Conservation (phyloP, 53 echinoderm and acorn worm species). For the Patiria pectinifera region DNA sequence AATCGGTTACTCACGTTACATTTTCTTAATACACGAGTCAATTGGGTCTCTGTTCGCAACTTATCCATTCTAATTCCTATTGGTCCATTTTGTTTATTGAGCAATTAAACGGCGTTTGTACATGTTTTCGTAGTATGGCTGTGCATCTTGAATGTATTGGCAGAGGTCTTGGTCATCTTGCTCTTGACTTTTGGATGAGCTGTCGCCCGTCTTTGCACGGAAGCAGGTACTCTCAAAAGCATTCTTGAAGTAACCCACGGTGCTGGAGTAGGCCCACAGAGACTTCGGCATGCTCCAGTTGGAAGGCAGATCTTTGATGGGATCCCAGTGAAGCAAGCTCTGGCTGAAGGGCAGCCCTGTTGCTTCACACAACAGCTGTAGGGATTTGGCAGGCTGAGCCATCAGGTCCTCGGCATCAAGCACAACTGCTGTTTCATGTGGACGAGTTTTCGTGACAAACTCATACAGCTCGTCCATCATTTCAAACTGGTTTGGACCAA, state of each 20-base stretch:
- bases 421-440: not conserved
- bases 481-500: not conserved
- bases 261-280: not conserved
- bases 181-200: not conserved
- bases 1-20: no score
- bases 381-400: not conserved
- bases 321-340: not conserved
- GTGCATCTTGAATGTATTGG: not conserved
- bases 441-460: not conserved
- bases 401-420: conserved; percentile 2
- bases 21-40: no score
- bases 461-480: not conserved
- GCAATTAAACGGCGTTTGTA: not conserved
- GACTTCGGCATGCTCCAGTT: not conserved
- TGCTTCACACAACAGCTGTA: not conserved
- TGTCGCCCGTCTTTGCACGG: not conserved
- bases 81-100: no score
- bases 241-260: not conserved
- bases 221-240: conserved; percentile 21
- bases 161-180: not conserved
- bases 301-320: not conserved
- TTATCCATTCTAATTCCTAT: no score
- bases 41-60: no score
- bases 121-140: not conserved
- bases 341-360: not conserved